phyloP scores from a whole-genome alignment of 2,888 invertebrate species.

The Erannis defoliaria region DNA sequence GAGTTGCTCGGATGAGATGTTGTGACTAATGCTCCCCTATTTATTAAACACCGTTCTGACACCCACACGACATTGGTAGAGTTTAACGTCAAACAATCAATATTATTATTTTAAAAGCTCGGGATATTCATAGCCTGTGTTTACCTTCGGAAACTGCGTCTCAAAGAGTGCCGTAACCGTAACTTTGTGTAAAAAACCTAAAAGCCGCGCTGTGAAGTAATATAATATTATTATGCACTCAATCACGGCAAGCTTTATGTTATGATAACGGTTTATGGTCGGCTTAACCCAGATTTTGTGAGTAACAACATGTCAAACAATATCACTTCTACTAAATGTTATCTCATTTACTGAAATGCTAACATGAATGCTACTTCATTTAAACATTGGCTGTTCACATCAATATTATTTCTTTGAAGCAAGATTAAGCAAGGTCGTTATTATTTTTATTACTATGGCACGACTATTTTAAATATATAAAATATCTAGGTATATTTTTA shows the following conservation, averaged over 20 bases:
- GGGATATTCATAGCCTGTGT: conserved; percentile 12
- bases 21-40: conserved; percentile 37
- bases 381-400: conserved; percentile 18
- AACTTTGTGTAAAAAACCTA: conserved; percentile 28
- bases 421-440: conserved; percentile 20
- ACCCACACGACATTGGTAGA: conserved; percentile 31
- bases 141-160: conserved; percentile 14
- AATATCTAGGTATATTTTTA: conserved; percentile 12
- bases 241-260: conserved; percentile 56
- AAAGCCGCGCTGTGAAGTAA: conserved; percentile 28
- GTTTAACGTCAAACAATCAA: conserved; percentile 31
- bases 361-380: conserved; percentile 27
- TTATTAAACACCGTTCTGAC: conserved; percentile 33
- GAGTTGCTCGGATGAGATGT: conserved; percentile 31
- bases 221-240: conserved; percentile 49
- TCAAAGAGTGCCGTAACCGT: conserved; percentile 23
- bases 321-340: conserved; percentile 41
- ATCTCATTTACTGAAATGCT: conserved; percentile 36
- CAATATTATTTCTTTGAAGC: conserved; percentile 24
- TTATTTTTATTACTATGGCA: conserved; percentile 19
- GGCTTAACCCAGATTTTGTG: conserved; percentile 66
- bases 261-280: conserved; percentile 70
- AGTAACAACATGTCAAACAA: conserved; percentile 49
- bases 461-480: conserved; percentile 8
- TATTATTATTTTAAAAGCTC: conserved; percentile 26